These are phyloP conservation scores for Heptranchias perlo DNA, from an alignment of 2,113 vertebrate genomes.

Conservation along the genomic window DNA sequence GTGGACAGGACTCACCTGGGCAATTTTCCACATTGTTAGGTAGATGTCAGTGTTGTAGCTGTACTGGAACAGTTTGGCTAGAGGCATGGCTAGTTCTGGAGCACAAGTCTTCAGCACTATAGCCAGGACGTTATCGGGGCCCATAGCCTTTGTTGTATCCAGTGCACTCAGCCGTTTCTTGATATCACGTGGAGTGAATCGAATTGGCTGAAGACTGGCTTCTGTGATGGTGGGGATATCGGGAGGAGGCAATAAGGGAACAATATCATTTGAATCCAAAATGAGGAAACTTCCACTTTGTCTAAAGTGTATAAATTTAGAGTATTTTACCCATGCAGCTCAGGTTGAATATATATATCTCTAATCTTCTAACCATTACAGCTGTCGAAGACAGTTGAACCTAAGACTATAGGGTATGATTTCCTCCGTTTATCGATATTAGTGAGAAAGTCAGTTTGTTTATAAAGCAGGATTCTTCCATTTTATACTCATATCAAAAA, in stretches of 20 bases:
- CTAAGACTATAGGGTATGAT: neutral
- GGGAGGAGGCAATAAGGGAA: neutral
- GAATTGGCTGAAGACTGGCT: no score
- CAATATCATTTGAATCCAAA: neutral
- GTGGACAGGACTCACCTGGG: no score
- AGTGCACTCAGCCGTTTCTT: no score
- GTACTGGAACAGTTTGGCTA: no score
- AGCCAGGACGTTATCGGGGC: no score
- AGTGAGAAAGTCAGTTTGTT: conserved; percentile 3
- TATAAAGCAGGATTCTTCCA: neutral
- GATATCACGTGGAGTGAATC: no score
- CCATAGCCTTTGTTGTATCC: no score
- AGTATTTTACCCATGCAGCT: neutral
- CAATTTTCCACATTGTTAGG: no score
- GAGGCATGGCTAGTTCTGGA: no score
- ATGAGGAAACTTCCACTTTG: neutral
- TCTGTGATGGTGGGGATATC: no score
- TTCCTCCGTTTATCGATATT: neutral
- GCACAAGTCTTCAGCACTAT: no score
- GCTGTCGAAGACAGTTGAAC: conserved; percentile 12
- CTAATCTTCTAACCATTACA: neutral
- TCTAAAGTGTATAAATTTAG: neutral
- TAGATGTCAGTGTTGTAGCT: no score
- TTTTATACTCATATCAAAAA: neutral
- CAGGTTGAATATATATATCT: conserved; percentile 10